Evolutionary conservation across 2,888 invertebrate species (phyloP), one percentile per base, ranked within the genome.

Genomic region (Ophonus ardosiacus): DNA sequence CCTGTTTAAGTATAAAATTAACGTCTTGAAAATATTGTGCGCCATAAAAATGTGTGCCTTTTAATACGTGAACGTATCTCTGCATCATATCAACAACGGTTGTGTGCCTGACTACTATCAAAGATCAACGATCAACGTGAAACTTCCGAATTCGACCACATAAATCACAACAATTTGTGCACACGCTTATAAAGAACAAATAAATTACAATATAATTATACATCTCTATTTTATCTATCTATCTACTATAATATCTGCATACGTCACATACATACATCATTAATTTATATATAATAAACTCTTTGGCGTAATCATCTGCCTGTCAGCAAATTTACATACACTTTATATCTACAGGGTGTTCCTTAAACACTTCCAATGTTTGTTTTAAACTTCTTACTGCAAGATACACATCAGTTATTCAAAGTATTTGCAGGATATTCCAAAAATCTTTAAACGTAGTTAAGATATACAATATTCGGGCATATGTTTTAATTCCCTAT

Each of bases 271-370:
- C 82, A 82, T 57, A 82, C 80, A 61, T 79, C 24, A 79, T 31
- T 80, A 59, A 80, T 80, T 71, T 82, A 81, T 81, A 81, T 81
- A 81, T 82, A 71, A 82, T 74, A 82, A 18, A 82, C 57, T 82
- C 82, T 82, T 82, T 82, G 82, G 82, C 82, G 57, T 82, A 59
- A 74, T 31, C 43, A 82, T 71, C 71, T 82, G 82, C 74, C 71
- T 74, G 56, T 82, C 82, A 82, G 74, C 82, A 82, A 84, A 80
- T 80, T 59, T 80, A 80, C 80, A 80, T 78, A 78, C 78, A 76
- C 51, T 21, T 80, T 80, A 80, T 80, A 80, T 80, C 61, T 80
- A 59, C 71, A 74, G 71, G 71, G 15, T 43, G 71, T 74, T 74
- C 43, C 71, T 74, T 74, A 17, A 43, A 43, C 43, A 74, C 68